Evolutionary conservation across 2,797 vertebrate genomes (phyloP).

Genomic region (Coracias cyanogaster): DNA sequence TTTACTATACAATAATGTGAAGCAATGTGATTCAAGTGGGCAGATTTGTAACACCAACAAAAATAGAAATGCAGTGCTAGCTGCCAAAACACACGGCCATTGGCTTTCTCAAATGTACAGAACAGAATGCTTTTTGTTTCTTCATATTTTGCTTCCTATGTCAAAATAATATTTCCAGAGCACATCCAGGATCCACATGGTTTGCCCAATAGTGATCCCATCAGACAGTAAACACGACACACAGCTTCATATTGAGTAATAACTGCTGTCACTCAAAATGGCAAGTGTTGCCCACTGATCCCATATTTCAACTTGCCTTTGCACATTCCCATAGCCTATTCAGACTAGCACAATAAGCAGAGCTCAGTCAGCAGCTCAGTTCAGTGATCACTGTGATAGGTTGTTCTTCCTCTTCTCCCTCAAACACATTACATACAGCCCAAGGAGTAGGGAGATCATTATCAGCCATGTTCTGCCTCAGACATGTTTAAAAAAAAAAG

Average conservation of each 20-base stretch:
- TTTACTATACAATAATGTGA: background rate
- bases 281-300: background rate
- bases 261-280: background rate
- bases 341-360: background rate
- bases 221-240: background rate
- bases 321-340: background rate
- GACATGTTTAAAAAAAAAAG: background rate
- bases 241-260: background rate
- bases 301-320: background rate
- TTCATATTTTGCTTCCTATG: background rate
- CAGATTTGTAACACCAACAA: background rate
- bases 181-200: background rate
- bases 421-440: background rate
- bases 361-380: background rate
- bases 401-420: background rate
- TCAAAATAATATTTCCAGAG: background rate
- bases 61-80: background rate
- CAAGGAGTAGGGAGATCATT: background rate
- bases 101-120: background rate
- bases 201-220: background rate
- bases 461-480: background rate
- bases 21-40: background rate
- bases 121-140: background rate
- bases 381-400: background rate
- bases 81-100: background rate